Percentiles rank a stretch among this genome's conserved stretches.
These are phyloP conservation scores for Dastarcus helophoroides DNA, from an alignment of 2,888 invertebrate species.

Conservation along the genomic window DNA sequence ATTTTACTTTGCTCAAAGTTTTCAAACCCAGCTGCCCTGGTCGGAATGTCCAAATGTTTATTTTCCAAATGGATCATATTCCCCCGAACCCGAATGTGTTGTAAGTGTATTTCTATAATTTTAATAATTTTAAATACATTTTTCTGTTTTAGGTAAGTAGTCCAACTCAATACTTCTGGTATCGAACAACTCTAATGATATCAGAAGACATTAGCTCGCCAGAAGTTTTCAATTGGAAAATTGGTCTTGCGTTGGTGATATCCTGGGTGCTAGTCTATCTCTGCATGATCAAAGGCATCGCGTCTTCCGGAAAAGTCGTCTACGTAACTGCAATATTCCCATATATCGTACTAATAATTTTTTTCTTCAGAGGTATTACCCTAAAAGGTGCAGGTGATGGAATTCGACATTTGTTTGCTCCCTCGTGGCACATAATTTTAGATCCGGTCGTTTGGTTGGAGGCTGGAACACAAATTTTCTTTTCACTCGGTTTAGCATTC, in stretches of 20 bases:
- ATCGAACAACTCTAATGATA: constrained; percentile 81
- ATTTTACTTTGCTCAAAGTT: constrained; percentile 89
- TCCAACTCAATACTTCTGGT: constrained; percentile 93
- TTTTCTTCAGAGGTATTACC: constrained; percentile 90
- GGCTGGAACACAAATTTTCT: constrained; percentile 96
- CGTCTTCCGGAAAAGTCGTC: constrained; percentile 92
- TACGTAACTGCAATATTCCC: constrained; percentile 96
- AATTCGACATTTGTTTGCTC: constrained; percentile 78
- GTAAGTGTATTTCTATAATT: constrained; percentile 42
- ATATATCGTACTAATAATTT: constrained; percentile 87
- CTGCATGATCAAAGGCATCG: constrained; percentile 96
- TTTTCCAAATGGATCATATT: constrained; percentile 67
- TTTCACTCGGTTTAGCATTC: constrained; percentile 89
- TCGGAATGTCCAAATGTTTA: constrained; percentile 78
- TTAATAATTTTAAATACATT: neutral
- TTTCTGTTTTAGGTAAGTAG: constrained; percentile 58
- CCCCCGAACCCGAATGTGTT: constrained; percentile 69
- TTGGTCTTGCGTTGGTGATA: constrained; percentile 71
- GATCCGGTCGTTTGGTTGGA: constrained; percentile 96
- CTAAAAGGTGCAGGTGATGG: constrained; percentile 75
- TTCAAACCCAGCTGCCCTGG: constrained; percentile 87
- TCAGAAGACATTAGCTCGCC: constrained; percentile 81
- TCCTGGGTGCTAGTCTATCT: constrained; percentile 93
- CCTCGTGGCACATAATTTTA: constrained; percentile 80
- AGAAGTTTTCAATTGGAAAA: constrained; percentile 83